Percentiles rank a stretch among this genome's conserved stretches.
These are phyloP conservation scores for Coilia nasus DNA, from an alignment of 2,797 vertebrate species.

Conservation along the genomic window DNA sequence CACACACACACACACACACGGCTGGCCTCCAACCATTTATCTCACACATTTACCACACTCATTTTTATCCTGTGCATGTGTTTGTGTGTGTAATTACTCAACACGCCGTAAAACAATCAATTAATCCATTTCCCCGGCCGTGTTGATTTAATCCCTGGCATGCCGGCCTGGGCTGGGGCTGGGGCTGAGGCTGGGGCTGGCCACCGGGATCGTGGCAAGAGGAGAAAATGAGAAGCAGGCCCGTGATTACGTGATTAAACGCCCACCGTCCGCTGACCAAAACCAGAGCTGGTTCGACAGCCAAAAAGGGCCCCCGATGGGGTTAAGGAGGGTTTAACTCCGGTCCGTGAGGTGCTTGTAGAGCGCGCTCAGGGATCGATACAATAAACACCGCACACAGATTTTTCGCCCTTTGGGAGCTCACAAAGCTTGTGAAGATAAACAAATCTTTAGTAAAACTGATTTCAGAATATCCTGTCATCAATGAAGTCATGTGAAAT, in stretches of 20 bases:
- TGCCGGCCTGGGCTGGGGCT: background rate
- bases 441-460: too few relatives aligned
- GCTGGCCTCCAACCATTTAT: background rate
- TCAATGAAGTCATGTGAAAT: too few relatives aligned
- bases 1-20: background rate
- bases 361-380: background rate
- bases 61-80: background rate
- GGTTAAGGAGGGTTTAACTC: background rate
- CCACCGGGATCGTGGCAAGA: background rate
- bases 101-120: slow-evolving; percentile 3
- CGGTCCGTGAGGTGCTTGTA: background rate
- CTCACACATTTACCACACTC: background rate
- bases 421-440: background rate
- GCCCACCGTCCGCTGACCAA: background rate
- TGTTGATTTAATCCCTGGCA: slow-evolving; percentile 9
- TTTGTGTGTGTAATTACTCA: background rate
- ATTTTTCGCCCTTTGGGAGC: background rate
- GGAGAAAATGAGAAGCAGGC: background rate
- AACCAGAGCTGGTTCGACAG: background rate
- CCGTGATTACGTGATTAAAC: background rate
- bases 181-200: too few relatives aligned
- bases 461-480: too few relatives aligned
- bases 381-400: background rate
- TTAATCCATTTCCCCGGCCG: background rate
- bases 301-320: background rate